Conservation (phyloP, 2,113 vertebrate species). For the Anser brachyrhynchus region DNA sequence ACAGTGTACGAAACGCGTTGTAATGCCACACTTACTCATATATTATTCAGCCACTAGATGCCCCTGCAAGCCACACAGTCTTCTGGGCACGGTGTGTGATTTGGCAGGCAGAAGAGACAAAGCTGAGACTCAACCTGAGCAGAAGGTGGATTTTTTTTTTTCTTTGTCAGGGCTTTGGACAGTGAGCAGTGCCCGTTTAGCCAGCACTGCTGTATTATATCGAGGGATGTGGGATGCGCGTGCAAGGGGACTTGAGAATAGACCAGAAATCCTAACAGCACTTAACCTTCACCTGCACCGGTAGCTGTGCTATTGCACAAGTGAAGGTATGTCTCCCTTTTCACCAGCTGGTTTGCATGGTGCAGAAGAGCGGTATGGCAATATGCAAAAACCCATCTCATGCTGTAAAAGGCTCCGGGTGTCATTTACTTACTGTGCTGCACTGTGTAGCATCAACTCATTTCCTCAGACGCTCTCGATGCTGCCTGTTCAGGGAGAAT, state of each 20-base stretch:
- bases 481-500: not conserved
- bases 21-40: rapidly evolving
- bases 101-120: not conserved
- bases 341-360: rapidly evolving
- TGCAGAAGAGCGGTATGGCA: rapidly evolving
- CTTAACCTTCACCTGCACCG: rapidly evolving
- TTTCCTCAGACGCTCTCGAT: not conserved
- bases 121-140: not conserved
- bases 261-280: rapidly evolving
- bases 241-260: not conserved
- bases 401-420: not conserved
- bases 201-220: rapidly evolving
- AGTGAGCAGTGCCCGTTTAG: rapidly evolving
- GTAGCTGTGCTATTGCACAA: not conserved
- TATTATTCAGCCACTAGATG: slow-evolving; percentile 51
- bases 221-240: rapidly evolving
- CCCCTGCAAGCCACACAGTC: slow-evolving; percentile 37
- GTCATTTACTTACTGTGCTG: not conserved
- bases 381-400: not conserved
- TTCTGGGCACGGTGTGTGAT: not conserved
- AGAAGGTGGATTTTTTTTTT: not conserved
- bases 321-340: rapidly evolving
- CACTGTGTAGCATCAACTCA: rapidly evolving
- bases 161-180: not conserved
- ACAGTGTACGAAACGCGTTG: rapidly evolving